phyloP scores from a whole-genome alignment of 2,113 vertebrate species.

The Ivindomyrus marchei region DNA sequence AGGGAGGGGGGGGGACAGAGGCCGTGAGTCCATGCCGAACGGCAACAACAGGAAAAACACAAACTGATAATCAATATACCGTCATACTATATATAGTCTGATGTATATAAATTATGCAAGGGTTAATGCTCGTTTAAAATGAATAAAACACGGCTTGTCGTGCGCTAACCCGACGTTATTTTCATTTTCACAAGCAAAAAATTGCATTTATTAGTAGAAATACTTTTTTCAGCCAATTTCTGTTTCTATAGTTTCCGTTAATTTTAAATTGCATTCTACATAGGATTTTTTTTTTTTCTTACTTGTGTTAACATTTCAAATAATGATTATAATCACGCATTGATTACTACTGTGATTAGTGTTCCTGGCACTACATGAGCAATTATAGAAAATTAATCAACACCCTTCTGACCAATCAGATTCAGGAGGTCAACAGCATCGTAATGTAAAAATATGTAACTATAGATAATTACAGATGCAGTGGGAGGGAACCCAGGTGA shows the following conservation, averaged over 20 bases:
- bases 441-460: neutral
- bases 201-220: neutral
- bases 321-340: neutral
- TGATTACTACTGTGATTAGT: neutral
- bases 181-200: neutral
- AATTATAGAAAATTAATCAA: neutral
- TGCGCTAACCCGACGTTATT: neutral
- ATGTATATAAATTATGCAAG: neutral
- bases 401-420: neutral
- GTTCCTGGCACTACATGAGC: neutral
- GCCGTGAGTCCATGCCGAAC: neutral
- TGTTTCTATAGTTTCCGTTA: neutral
- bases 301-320: neutral
- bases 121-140: neutral
- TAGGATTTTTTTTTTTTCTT: neutral
- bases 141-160: neutral
- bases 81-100: neutral
- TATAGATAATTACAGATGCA: neutral
- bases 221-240: neutral
- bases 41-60: neutral
- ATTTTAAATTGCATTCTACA: neutral
- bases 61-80: neutral
- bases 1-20: conserved; percentile 40
- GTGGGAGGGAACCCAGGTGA: neutral
- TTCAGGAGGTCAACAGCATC: neutral